Base-by-base conservation (phyloP, 2,113 vertebrate species). In the Climacteris rufus region DNA sequence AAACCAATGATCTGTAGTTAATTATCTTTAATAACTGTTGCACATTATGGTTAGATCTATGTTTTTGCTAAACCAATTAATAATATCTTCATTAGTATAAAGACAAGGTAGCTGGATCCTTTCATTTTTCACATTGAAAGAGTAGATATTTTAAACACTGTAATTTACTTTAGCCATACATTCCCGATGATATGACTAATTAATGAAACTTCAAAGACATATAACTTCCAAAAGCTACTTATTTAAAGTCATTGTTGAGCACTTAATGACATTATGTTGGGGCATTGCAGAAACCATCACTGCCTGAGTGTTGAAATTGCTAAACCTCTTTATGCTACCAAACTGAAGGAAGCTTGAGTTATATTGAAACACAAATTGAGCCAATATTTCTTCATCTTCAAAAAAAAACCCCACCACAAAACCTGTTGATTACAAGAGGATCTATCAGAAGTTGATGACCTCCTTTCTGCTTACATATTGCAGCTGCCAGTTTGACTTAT, bases 1-100 rank as follows among this genome's bases (percentile, higher is more conserved):
- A 98, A 98, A 98, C 98, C 98, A 98, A 98, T 98, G 98, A 98
- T 98, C 98, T 98, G 98, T 98, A 98, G 98, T 98, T 98, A 98
- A 98, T 98, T 98, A 98, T 98, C 98, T 98, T 98, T 98, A 98
- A 98, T 98, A 98, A 98, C 98, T 98, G 98, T 98, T 98, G 98
- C 98, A 98, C 98, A 98, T 98, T 98, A 98, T 97, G 98, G 98
- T 98, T 98, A 98, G 98, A 98, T 98, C 98, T 98, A 98, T 98
- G 98, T 98, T 98, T 98, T 98, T 98, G 98, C 98, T 98, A 98
- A 98, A 98, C 98, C 98, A 98, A 98, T 98, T 98, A 98, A 98
- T 98, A 98, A 98, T 98, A 98, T 98, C 98, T 98, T 98, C 98
- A 98, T 98, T 98, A 98, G 98, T 98, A 98, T 97, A 98, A 98